Percentiles rank a stretch among this genome's conserved stretches.
Evolutionary conservation across 2,113 vertebrate species (phyloP).

Genomic region (Tylochromis polylepis): DNA sequence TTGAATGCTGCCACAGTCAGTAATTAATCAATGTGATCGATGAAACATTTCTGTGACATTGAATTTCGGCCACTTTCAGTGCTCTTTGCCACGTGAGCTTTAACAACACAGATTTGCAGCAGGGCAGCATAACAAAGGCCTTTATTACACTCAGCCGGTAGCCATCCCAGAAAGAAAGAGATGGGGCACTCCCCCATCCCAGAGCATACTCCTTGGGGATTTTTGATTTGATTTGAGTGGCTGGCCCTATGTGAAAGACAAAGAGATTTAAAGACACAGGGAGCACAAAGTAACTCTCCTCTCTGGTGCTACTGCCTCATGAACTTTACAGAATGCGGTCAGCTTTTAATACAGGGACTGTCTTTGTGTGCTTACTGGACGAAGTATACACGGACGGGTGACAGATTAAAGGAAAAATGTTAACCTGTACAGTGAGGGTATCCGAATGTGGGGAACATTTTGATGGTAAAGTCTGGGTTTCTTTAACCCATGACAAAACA

Average conservation of each 20-base stretch:
- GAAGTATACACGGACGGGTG: not conserved
- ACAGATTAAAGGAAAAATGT: not conserved
- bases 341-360: not conserved
- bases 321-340: not conserved
- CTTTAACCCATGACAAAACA: not conserved
- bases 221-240: constrained; percentile 58
- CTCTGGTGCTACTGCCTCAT: not conserved
- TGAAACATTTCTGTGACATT: not conserved
- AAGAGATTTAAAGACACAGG: constrained; percentile 59
- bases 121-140: constrained; percentile 65
- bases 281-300: not conserved
- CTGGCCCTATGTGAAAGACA: constrained; percentile 44
- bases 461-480: not conserved
- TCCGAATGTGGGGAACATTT: not conserved
- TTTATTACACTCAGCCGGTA: constrained; percentile 65
- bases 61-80: not conserved
- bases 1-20: not conserved
- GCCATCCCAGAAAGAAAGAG: constrained; percentile 51
- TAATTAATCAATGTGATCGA: not conserved
- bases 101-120: constrained; percentile 26
- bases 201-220: constrained; percentile 61
- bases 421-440: not conserved
- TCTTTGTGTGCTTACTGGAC: not conserved
- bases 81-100: constrained; percentile 7
- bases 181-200: constrained; percentile 51